Conservation (phyloP, 2,113 vertebrate genomes). For the Chionodraco myersi region DNA sequence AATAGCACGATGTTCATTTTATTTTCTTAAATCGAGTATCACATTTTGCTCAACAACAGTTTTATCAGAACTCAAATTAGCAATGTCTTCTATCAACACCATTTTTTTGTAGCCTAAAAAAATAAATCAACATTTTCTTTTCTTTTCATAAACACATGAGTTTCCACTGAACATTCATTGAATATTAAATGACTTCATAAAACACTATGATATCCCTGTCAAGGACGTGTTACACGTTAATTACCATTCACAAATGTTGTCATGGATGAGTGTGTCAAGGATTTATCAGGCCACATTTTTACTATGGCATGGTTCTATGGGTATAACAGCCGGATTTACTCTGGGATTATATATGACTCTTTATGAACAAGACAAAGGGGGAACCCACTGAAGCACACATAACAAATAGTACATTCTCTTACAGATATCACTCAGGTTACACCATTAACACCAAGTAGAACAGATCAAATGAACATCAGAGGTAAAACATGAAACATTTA, state of each 20-base stretch:
- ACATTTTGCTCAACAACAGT: conserved; percentile 34
- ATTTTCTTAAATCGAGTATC: conserved; percentile 39
- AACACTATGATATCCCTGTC: conserved; percentile 14
- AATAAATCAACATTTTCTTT: conserved; percentile 58
- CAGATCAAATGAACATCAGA: conserved; percentile 17
- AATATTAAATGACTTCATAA: conserved; percentile 6
- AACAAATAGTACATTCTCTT: conserved; percentile 52
- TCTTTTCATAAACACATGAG: conserved; percentile 5
- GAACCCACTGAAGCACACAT: conserved; percentile 17
- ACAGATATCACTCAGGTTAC: conserved; percentile 35
- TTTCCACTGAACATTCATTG: conserved; percentile 36
- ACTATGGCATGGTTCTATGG: background rate
- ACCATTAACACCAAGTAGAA: conserved; percentile 15
- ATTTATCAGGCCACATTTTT: background rate
- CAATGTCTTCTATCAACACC: conserved; percentile 31
- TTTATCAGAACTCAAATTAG: conserved; percentile 30
- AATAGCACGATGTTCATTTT: conserved; percentile 35
- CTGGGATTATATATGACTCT: background rate
- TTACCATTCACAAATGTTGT: background rate
- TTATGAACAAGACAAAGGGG: background rate
- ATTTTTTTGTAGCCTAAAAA: conserved; percentile 53
- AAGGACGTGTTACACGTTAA: conserved; percentile 4
- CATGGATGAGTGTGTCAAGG: conserved; percentile 13
- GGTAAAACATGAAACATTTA: conserved; percentile 31
- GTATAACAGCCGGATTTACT: conserved; percentile 5